Conservation (phyloP, 1,140 invertebrate genomes). For the Dufourea novaeangliae region DNA sequence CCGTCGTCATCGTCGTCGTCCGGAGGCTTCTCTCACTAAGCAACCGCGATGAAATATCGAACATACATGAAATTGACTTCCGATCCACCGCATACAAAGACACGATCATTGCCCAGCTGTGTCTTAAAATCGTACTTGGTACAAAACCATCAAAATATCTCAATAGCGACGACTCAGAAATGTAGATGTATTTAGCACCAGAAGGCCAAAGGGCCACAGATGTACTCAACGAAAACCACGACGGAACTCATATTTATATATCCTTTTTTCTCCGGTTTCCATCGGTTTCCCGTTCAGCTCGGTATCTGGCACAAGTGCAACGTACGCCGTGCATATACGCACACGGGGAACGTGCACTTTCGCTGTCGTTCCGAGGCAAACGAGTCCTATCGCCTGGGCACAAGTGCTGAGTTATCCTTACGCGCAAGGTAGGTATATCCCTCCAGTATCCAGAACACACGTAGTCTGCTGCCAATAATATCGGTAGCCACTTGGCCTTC, state of each 20-base stretch:
- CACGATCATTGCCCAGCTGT: not conserved
- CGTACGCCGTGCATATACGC: conserved; percentile 34
- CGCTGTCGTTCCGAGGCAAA: conserved; percentile 28
- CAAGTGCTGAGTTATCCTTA: not conserved
- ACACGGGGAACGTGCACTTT: conserved; percentile 46
- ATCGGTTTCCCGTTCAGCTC: not conserved
- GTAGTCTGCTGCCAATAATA: not conserved
- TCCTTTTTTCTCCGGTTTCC: conserved; percentile 28
- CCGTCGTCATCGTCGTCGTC: no score
- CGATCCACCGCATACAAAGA: not conserved
- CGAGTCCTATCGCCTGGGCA: not conserved
- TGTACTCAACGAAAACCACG: conserved; percentile 1
- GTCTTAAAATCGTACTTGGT: no score
- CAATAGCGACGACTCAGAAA: no score
- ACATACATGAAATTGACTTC: not conserved
- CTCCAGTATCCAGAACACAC: not conserved
- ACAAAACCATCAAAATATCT: no score
- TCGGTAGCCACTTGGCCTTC: not conserved
- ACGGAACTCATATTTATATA: no score
- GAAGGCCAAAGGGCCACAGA: no score
- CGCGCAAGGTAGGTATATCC: not conserved
- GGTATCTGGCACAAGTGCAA: conserved; percentile 40
- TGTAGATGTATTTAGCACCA: no score
- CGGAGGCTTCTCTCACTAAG: not conserved
- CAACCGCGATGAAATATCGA: conserved; percentile 4